Conservation (phyloP, 1,140 invertebrate species). For the Drosophila quadrilineata region DNA sequence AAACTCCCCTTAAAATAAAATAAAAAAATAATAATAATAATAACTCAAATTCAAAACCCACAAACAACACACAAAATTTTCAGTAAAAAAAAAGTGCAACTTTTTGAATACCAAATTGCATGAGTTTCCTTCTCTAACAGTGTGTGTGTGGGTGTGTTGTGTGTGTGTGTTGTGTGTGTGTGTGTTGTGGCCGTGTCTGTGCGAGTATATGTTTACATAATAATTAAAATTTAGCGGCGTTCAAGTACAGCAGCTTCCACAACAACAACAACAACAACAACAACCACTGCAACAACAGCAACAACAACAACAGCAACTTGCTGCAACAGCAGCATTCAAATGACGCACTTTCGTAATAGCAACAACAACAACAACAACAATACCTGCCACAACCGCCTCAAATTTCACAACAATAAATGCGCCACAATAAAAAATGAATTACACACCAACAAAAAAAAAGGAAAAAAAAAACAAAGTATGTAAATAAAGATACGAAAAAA, state of each 20-base stretch:
- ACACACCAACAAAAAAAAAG: background rate
- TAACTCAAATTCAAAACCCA: constrained; percentile 11
- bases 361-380: constrained; percentile 1
- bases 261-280: constrained; percentile 16
- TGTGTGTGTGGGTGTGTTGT: background rate
- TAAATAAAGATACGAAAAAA: no score
- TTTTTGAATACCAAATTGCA: constrained; percentile 48
- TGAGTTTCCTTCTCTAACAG: background rate
- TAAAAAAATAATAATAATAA: background rate
- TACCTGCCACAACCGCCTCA: constrained; percentile 12
- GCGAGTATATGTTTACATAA: constrained; percentile 47
- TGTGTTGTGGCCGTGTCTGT: background rate
- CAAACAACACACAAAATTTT: background rate
- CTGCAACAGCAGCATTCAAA: background rate
- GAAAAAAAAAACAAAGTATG: no score
- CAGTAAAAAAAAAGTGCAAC: constrained; percentile 4
- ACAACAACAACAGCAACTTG: constrained; percentile 11
- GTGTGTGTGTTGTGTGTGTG: constrained; percentile 1
- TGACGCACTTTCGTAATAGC: constrained; percentile 31
- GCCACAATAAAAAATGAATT: constrained; percentile 2
- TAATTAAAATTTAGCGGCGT: constrained; percentile 56
- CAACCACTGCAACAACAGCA: constrained; percentile 41
- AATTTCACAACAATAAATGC: constrained; percentile 11
- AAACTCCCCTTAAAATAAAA: background rate
- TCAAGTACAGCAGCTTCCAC: constrained; percentile 35